phyloP scores from a whole-genome alignment of 2,113 vertebrate genomes.

The Chinchilla lanigera region DNA sequence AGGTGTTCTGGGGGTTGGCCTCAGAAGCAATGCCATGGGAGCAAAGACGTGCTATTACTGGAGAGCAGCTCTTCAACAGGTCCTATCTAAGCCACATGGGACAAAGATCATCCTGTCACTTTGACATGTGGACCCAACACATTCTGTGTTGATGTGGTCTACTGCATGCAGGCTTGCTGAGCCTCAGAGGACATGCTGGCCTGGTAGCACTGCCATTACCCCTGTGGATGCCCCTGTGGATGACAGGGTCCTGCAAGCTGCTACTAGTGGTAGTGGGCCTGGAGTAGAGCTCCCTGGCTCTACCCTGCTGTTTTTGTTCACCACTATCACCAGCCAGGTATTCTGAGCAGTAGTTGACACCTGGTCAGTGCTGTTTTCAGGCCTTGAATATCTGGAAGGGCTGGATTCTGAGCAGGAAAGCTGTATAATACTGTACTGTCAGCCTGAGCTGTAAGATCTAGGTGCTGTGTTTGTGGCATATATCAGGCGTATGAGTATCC shows the following conservation, averaged over 20 bases:
- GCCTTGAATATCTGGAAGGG: not conserved
- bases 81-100: not conserved
- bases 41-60: not conserved
- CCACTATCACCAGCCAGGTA: accelerated
- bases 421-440: not conserved
- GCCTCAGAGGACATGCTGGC: too few species aligned
- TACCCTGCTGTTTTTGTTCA: not conserved
- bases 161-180: not conserved
- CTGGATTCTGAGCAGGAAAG: not conserved
- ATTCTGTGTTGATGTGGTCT: not conserved
- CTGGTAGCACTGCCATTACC: not conserved
- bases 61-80: not conserved
- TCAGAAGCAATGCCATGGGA: not conserved
- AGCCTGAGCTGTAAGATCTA: not conserved
- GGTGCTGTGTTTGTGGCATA: not conserved
- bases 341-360: not conserved
- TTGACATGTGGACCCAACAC: not conserved
- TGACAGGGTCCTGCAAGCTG: not conserved
- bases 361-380: not conserved
- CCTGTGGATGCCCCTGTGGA: not conserved
- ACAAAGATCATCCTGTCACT: too few species aligned
- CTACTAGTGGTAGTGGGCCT: too few species aligned
- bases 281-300: not conserved
- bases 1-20: not conserved
- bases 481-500: not conserved